phyloP scores from a whole-genome alignment of 2,888 invertebrate species.

The Catocala sponsa region DNA sequence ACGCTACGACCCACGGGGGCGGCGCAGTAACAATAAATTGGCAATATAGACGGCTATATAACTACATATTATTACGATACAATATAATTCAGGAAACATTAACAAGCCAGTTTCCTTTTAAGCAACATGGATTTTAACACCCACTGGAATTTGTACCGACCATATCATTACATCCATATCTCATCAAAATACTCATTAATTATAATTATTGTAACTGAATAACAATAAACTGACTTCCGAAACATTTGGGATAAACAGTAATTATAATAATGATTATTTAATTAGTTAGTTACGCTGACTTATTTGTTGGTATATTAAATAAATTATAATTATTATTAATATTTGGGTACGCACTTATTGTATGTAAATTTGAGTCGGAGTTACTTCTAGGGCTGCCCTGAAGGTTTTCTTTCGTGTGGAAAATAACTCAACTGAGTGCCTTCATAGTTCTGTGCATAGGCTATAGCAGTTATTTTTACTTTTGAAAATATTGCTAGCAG shows the following conservation, averaged over 20 bases:
- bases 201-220: slow-evolving; percentile 15
- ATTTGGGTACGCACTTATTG: slow-evolving; percentile 38
- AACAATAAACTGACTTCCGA: slow-evolving; percentile 18
- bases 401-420: background rate
- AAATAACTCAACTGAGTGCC: background rate
- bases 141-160: slow-evolving; percentile 13
- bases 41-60: no score
- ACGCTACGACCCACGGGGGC: no score
- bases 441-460: no score
- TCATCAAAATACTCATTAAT: slow-evolving; percentile 6
- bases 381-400: slow-evolving; percentile 36
- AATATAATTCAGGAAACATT: slow-evolving; percentile 3
- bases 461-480: no score
- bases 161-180: background rate
- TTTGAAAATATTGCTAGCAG: no score
- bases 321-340: slow-evolving; percentile 38
- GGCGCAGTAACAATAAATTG: no score
- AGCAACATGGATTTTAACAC: background rate
- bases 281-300: slow-evolving; percentile 13
- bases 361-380: slow-evolving; percentile 40
- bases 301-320: slow-evolving; percentile 24
- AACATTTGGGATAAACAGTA: slow-evolving; percentile 16
- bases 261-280: slow-evolving; percentile 28
- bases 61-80: no score
- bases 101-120: slow-evolving; percentile 1